Conservation (phyloP, 1,140 invertebrate species). For the Pectinophora gossypiella region DNA sequence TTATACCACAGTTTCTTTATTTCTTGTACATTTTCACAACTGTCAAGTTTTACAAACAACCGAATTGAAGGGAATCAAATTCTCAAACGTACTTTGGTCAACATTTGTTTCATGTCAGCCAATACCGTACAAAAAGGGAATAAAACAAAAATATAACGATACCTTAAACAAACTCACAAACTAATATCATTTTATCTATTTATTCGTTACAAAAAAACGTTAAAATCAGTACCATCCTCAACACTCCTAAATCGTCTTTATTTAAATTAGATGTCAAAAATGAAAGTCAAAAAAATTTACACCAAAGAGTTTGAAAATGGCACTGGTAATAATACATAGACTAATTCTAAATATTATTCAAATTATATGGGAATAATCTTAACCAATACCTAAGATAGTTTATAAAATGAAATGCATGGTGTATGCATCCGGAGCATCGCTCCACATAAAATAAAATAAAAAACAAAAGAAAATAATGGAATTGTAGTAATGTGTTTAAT, state of each 20-base stretch:
- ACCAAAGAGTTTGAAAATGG: conserved; percentile 42
- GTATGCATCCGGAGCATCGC: conserved; percentile 21
- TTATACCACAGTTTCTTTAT: conserved; percentile 38
- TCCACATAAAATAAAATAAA: conserved; percentile 32
- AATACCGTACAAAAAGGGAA: conserved; percentile 18
- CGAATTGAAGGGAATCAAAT: conserved; percentile 9
- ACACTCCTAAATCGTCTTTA: conserved; percentile 15
- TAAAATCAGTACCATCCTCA: conserved; percentile 42
- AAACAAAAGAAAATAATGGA: conserved; percentile 48
- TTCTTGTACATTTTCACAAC: conserved; percentile 49
- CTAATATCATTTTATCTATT: conserved; percentile 35
- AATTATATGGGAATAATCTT: conserved; percentile 68
- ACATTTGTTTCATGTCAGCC: not conserved
- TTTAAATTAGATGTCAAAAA: conserved; percentile 3
- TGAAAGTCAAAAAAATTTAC: conserved; percentile 10
- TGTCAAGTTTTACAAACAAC: conserved; percentile 35
- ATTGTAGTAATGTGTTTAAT: conserved; percentile 56
- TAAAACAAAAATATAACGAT: conserved; percentile 41
- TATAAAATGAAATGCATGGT: conserved; percentile 34
- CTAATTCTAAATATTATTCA: conserved; percentile 47
- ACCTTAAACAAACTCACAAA: conserved; percentile 31
- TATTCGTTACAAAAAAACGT: conserved; percentile 32
- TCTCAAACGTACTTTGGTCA: conserved; percentile 15
- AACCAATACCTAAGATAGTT: conserved; percentile 47
- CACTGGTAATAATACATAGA: conserved; percentile 36